Percentiles rank a stretch among this genome's conserved stretches.
Evolutionary conservation across 2,888 invertebrate genomes (phyloP).

Genomic region (Sesia bembeciformis): DNA sequence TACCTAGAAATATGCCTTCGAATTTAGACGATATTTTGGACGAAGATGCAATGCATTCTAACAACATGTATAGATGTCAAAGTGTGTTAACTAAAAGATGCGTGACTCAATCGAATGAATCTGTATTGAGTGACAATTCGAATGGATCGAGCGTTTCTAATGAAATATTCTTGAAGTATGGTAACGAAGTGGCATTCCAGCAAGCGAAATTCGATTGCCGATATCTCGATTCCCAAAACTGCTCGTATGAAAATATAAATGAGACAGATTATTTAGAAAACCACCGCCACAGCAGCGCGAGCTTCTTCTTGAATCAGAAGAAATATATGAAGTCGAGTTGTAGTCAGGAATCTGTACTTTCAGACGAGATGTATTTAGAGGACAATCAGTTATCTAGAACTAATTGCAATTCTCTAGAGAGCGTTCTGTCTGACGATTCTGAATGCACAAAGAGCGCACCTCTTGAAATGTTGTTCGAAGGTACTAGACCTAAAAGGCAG

Average conservation of each 20-base stretch:
- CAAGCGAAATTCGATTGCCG: conserved; percentile 61
- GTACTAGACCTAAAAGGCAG: conserved; percentile 58
- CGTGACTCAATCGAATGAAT: conserved; percentile 75
- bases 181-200: conserved; percentile 64
- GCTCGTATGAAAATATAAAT: conserved; percentile 60
- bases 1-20: conserved; percentile 69
- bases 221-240: conserved; percentile 65
- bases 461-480: conserved; percentile 80
- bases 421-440: conserved; percentile 86
- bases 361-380: conserved; percentile 77
- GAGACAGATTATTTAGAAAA: conserved; percentile 67
- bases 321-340: conserved; percentile 76
- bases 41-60: conserved; percentile 48
- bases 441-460: conserved; percentile 86
- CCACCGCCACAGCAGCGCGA: conserved; percentile 82
- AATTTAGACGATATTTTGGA: conserved; percentile 69
- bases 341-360: conserved; percentile 86
- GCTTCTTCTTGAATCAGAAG: conserved; percentile 84
- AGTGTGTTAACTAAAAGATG: conserved; percentile 71
- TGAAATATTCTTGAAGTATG: conserved; percentile 67
- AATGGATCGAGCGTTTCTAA: conserved; percentile 68
- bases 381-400: conserved; percentile 77
- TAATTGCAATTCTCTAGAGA: conserved; percentile 86
- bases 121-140: conserved; percentile 64
- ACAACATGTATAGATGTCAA: conserved; percentile 60